A percentile compares a stretch with the other conserved stretches of the same genome.
Evolutionary conservation across 2,113 vertebrate genomes (phyloP).

Genomic region (Zootoca vivipara): DNA sequence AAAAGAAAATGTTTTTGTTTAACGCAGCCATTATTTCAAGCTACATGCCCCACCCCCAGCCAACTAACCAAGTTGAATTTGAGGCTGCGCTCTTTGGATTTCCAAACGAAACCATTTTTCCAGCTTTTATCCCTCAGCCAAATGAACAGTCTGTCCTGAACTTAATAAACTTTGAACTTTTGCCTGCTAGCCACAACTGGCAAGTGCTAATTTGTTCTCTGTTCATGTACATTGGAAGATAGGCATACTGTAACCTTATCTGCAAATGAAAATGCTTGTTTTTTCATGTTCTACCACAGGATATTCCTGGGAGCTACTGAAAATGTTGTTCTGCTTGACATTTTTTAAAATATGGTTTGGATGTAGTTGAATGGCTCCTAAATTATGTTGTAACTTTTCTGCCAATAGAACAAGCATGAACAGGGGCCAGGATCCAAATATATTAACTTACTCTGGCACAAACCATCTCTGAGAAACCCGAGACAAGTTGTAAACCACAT

Average conservation of each 20-base stretch:
- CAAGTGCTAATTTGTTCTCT: conserved; percentile 6
- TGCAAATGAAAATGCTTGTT: rapidly evolving
- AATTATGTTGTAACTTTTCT: conserved; percentile 17
- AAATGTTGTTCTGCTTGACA: not conserved
- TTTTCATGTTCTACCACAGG: conserved; percentile 7
- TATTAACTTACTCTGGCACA: conserved; percentile 2
- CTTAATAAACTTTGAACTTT: conserved; percentile 17
- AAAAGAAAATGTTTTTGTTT: not conserved
- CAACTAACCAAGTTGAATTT: not conserved
- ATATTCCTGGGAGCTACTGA: not conserved
- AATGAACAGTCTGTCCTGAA: conserved; percentile 14
- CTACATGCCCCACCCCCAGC: not conserved
- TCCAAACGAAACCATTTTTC: not conserved
- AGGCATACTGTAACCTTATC: conserved; percentile 1
- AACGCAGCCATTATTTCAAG: not conserved
- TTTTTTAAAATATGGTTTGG: not conserved
- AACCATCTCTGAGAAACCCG: not conserved
- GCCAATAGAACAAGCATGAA: conserved; percentile 7
- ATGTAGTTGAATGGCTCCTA: conserved; percentile 16
- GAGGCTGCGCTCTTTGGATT: not conserved
- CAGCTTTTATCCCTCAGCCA: not conserved
- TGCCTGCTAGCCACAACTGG: conserved; percentile 7
- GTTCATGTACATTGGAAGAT: conserved; percentile 1
- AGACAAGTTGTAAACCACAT: conserved; percentile 5
- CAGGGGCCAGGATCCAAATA: conserved; percentile 3